Conservation (phyloP, 2,888 invertebrate species). For the Phyllotreta cruciferae region DNA sequence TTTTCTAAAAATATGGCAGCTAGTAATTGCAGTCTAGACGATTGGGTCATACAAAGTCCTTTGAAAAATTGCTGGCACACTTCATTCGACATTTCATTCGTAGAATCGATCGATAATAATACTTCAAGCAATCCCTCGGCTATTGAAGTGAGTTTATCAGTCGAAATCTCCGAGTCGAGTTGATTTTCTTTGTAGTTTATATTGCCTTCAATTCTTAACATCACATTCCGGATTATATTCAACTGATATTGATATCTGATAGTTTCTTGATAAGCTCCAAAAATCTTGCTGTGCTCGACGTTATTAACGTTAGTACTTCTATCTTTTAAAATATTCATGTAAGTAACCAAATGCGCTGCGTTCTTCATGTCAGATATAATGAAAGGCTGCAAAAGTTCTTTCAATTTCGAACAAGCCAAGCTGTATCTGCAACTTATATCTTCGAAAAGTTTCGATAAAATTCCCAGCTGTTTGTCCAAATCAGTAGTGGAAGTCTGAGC, state of each 20-base stretch:
- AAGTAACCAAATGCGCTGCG: slow-evolving; percentile 83
- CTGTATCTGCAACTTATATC: slow-evolving; percentile 83
- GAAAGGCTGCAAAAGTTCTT: slow-evolving; percentile 79
- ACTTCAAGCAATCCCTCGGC: slow-evolving; percentile 84
- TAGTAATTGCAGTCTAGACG: slow-evolving; percentile 79
- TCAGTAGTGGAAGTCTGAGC: slow-evolving; percentile 55
- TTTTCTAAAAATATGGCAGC: slow-evolving; percentile 81
- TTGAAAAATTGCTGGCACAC: slow-evolving; percentile 72
- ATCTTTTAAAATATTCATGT: slow-evolving; percentile 66
- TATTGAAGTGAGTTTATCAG: slow-evolving; percentile 83
- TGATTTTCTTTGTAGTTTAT: slow-evolving; percentile 28
- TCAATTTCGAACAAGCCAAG: slow-evolving; percentile 83
- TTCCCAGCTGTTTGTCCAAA: slow-evolving; percentile 67
- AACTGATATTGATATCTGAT: slow-evolving; percentile 88
- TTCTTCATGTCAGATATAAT: slow-evolving; percentile 82
- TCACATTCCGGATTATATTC: slow-evolving; percentile 80
- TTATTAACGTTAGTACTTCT: slow-evolving; percentile 50
- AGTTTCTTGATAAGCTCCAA: slow-evolving; percentile 73
- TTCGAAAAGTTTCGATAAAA: slow-evolving; percentile 75
- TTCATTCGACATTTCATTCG: slow-evolving; percentile 54
- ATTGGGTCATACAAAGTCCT: slow-evolving; percentile 78
- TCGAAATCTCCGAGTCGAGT: slow-evolving; percentile 67
- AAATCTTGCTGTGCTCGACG: slow-evolving; percentile 62
- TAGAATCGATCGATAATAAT: slow-evolving; percentile 63
- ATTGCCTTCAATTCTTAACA: slow-evolving; percentile 73